Percentiles rank a stretch among this genome's conserved stretches.
Evolutionary conservation across 2,113 vertebrate genomes (phyloP).

Genomic region (Nematolebias whitei): DNA sequence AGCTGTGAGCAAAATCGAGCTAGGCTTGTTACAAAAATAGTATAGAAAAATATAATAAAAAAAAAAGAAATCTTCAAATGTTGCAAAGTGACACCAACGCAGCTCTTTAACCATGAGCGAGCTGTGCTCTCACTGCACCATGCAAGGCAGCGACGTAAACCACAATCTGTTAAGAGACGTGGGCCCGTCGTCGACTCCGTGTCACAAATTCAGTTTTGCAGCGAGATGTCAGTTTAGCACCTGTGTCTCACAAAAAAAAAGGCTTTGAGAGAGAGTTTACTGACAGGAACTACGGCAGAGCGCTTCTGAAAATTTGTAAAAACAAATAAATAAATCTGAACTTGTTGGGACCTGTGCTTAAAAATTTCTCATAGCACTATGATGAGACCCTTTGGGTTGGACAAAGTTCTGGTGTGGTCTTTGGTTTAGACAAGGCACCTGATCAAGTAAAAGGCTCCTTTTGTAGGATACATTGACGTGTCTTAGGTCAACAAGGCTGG

Average conservation of each 20-base stretch:
- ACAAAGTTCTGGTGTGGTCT: constrained; percentile 46
- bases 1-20: constrained; percentile 43
- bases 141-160: constrained; percentile 57
- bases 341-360: constrained; percentile 27
- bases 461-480: constrained; percentile 20
- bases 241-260: constrained; percentile 34
- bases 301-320: constrained; percentile 20
- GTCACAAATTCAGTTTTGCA: constrained; percentile 50
- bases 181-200: constrained; percentile 20
- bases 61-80: constrained; percentile 43
- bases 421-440: constrained; percentile 72
- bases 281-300: constrained; percentile 49
- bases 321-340: constrained; percentile 25
- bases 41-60: constrained; percentile 36
- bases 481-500: constrained; percentile 29
- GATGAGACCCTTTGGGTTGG: constrained; percentile 38
- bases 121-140: constrained; percentile 48
- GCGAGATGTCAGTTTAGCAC: constrained; percentile 62
- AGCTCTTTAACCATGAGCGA: constrained; percentile 34
- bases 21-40: constrained; percentile 35
- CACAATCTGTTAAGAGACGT: constrained; percentile 54
- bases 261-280: constrained; percentile 35
- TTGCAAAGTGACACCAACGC: constrained; percentile 37
- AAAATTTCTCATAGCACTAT: constrained; percentile 20
- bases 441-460: constrained; percentile 50